These are phyloP conservation scores for Pungitius pungitius DNA, from an alignment of 2,113 vertebrate genomes.

Conservation along the genomic window DNA sequence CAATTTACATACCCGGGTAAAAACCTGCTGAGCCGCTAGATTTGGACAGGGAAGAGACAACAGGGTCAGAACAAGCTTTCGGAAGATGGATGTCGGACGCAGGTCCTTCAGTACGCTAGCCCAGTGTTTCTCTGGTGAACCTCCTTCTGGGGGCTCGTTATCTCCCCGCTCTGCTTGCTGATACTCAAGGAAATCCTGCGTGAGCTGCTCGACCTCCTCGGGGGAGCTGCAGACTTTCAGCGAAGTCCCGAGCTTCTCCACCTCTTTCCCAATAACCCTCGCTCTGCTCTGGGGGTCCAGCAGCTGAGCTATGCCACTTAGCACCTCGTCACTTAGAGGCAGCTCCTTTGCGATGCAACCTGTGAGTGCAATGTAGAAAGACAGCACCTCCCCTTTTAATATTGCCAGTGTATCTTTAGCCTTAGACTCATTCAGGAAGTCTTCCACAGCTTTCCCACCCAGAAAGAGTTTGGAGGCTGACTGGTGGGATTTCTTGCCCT, in stretches of 20 bases:
- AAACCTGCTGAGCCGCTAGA: conserved; percentile 65
- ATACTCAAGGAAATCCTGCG: conserved; percentile 71
- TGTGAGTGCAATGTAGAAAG: conserved; percentile 73
- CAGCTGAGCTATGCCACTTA: conserved; percentile 68
- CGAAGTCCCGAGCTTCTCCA: conserved; percentile 66
- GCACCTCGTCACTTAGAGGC: conserved; percentile 58
- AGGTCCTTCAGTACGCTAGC: conserved; percentile 57
- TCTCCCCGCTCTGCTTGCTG: conserved; percentile 53
- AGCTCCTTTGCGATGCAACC: conserved; percentile 60
- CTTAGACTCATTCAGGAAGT: conserved; percentile 55
- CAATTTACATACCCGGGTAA: conserved; percentile 68
- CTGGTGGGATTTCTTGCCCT: conserved; percentile 59
- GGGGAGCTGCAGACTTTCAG: conserved; percentile 67
- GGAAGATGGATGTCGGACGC: conserved; percentile 62
- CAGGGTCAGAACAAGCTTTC: conserved; percentile 76
- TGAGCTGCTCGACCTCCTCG: conserved; percentile 62
- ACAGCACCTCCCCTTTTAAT: conserved; percentile 57
- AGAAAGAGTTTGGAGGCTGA: conserved; percentile 50
- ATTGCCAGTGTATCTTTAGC: conserved; percentile 31
- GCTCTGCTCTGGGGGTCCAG: conserved; percentile 66
- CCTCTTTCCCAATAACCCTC: conserved; percentile 46
- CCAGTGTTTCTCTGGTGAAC: conserved; percentile 72
- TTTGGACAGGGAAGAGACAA: conserved; percentile 76
- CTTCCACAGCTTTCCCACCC: conserved; percentile 60
- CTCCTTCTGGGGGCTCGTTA: not conserved